Evolutionary conservation across 2,797 vertebrate species (phyloP).

Genomic region (Acanthis flammea): DNA sequence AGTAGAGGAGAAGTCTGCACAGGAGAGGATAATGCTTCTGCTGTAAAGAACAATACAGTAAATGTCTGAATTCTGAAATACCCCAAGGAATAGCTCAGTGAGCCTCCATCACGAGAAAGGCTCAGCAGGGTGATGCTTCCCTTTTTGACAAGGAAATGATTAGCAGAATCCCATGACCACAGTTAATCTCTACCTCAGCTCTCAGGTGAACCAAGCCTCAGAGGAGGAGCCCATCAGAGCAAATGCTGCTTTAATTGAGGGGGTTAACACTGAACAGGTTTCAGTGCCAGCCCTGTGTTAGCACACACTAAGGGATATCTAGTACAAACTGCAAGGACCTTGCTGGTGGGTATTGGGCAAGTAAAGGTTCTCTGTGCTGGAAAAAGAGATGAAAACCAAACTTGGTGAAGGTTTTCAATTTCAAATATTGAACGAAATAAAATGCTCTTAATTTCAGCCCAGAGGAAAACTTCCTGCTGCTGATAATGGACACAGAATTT

Average conservation of each 20-base stretch:
- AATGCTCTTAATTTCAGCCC: background rate
- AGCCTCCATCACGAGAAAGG: background rate
- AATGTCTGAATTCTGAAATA: background rate
- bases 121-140: background rate
- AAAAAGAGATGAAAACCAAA: background rate
- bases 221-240: background rate
- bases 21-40: background rate
- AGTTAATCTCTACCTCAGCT: background rate
- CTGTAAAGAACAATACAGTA: background rate
- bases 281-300: background rate
- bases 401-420: background rate
- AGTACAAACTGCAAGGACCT: background rate
- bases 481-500: background rate
- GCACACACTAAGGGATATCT: background rate
- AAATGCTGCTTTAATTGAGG: background rate
- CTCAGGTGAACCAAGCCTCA: background rate
- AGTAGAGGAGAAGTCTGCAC: background rate
- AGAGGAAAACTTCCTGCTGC: background rate
- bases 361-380: background rate
- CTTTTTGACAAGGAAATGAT: background rate
- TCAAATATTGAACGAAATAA: background rate
- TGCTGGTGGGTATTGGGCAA: background rate
- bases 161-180: background rate
- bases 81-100: background rate
- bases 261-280: background rate